Percentiles rank a stretch among this genome's conserved stretches.
Conservation (phyloP, 1,140 invertebrate species). For the Metopolophium dirhodum region DNA sequence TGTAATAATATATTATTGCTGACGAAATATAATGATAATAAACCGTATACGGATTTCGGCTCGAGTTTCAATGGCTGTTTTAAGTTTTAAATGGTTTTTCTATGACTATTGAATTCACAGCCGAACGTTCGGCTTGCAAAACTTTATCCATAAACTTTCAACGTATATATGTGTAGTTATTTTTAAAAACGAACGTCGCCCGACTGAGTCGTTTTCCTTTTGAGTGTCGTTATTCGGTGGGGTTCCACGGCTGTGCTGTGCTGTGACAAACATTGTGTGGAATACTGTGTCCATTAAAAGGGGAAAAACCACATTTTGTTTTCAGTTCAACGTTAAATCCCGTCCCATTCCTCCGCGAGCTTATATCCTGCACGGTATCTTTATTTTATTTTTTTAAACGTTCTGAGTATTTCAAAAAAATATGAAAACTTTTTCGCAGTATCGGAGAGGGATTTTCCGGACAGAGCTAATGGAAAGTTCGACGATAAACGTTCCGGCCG, state of each 20-base stretch:
- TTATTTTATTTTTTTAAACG: background rate
- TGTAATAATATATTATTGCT: constrained; percentile 4
- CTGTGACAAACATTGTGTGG: background rate
- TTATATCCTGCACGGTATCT: background rate
- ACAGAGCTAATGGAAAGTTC: constrained; percentile 15
- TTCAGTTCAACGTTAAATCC: background rate
- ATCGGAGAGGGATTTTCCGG: background rate
- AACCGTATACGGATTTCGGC: background rate
- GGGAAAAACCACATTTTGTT: constrained; percentile 26
- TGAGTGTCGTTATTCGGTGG: background rate
- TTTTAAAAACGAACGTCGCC: background rate
- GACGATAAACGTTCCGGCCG: constrained; percentile 29
- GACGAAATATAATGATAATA: background rate
- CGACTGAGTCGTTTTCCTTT: constrained; percentile 6
- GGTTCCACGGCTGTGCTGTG: background rate
- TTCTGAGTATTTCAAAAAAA: background rate
- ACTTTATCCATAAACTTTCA: constrained; percentile 45
- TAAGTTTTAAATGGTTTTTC: constrained; percentile 31
- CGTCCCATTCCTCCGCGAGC: background rate
- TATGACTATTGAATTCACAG: background rate
- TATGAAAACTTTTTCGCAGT: constrained; percentile 18
- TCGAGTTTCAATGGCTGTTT: constrained; percentile 34
- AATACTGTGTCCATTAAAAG: background rate
- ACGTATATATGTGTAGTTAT: background rate
- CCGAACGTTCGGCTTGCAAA: background rate